Percentiles rank a stretch among this genome's conserved stretches.
phyloP scores from a whole-genome alignment of 2,888 invertebrate species.

The Drosophila ezoana region DNA sequence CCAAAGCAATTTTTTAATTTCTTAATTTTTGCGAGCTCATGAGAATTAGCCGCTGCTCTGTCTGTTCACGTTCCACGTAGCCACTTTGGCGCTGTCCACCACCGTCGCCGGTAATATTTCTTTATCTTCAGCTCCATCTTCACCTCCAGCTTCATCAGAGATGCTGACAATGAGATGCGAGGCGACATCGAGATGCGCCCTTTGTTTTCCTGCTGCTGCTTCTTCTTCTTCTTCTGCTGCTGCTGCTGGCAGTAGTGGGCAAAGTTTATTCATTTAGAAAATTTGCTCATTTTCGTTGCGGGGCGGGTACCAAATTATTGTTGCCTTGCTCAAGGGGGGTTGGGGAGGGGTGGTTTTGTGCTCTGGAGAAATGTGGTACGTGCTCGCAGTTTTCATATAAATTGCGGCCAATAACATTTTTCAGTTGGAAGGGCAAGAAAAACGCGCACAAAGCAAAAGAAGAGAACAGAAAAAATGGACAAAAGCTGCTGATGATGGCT shows the following conservation, averaged over 20 bases:
- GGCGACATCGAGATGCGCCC: constrained; percentile 61
- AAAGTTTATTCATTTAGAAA: constrained; percentile 83
- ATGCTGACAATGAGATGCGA: constrained; percentile 63
- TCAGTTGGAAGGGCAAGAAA: constrained; percentile 74
- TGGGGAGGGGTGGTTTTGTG: neutral
- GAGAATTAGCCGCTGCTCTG: constrained; percentile 62
- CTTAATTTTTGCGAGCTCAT: constrained; percentile 82
- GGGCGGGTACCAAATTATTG: constrained; percentile 66
- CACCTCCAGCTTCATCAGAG: constrained; percentile 34
- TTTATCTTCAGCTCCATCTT: constrained; percentile 54
- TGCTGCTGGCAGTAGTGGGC: constrained; percentile 45
- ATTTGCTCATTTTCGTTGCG: constrained; percentile 76
- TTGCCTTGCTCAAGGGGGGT: constrained; percentile 25
- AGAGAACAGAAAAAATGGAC: constrained; percentile 61
- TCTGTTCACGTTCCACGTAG: constrained; percentile 50
- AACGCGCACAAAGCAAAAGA: constrained; percentile 69
- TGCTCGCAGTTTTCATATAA: constrained; percentile 80
- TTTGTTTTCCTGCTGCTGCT: constrained; percentile 50
- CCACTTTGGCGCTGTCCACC: constrained; percentile 63
- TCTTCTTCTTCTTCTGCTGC: too few relatives aligned
- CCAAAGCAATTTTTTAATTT: constrained; percentile 81
- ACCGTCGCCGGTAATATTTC: constrained; percentile 71
- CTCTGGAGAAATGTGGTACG: constrained; percentile 61
- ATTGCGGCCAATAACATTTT: constrained; percentile 82
- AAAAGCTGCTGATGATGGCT: constrained; percentile 81